Conservation (phyloP, 35 echinoderm and acorn worm genomes). For the Stichopus chloronotus region DNA sequence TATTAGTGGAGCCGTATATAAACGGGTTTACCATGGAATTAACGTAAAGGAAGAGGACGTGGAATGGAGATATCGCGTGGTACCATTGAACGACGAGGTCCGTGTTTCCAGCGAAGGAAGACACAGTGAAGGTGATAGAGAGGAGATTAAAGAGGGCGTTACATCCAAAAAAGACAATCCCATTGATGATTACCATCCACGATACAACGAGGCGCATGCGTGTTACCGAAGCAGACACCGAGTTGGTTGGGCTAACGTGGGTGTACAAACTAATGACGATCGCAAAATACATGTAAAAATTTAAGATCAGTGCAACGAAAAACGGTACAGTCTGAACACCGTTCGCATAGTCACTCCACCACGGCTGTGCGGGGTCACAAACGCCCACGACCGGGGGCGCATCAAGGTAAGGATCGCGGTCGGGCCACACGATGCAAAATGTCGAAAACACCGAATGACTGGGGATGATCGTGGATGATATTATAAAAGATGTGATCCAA, state of each 20-base stretch:
- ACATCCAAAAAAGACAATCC: constrained; percentile 1
- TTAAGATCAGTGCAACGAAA: constrained; percentile 17
- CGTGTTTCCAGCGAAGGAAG: constrained; percentile 4
- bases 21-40: constrained; percentile 43
- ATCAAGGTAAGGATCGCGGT: background rate
- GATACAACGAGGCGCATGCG: constrained; percentile 20
- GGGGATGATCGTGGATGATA: constrained; percentile 25
- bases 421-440: constrained; percentile 49
- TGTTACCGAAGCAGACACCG: background rate
- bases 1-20: constrained; percentile 39
- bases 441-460: constrained; percentile 27
- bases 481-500: constrained; percentile 31
- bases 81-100: background rate
- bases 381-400: background rate
- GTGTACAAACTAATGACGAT: background rate
- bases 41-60: constrained; percentile 22
- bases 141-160: constrained; percentile 30
- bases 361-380: background rate
- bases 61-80: constrained; percentile 13
- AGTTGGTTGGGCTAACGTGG: background rate
- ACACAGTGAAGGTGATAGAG: background rate
- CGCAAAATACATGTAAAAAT: constrained; percentile 45
- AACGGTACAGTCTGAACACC: constrained; percentile 23
- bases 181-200: constrained; percentile 33
- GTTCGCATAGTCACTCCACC: constrained; percentile 23